Evolutionary conservation across 1,140 invertebrate genomes (phyloP).

Genomic region (Penaeus japonicus): DNA sequence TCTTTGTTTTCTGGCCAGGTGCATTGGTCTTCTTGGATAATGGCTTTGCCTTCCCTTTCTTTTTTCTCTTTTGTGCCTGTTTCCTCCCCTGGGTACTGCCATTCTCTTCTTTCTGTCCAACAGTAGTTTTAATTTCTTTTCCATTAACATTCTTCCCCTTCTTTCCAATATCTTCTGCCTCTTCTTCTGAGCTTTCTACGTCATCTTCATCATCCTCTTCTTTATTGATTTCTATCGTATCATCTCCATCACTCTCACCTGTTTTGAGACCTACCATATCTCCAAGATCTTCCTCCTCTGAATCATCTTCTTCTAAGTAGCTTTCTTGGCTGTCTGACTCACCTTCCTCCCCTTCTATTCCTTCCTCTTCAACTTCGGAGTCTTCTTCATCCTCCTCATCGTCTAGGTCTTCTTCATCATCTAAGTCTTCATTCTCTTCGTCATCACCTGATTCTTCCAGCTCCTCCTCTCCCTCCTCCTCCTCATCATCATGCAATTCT

Average conservation of each 20-base stretch:
- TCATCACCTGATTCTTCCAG: not conserved
- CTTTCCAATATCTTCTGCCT: no score
- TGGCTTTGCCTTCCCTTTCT: not conserved
- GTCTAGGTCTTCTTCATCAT: not conserved
- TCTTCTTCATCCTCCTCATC: not conserved
- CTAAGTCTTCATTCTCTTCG: not conserved
- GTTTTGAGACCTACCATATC: not conserved
- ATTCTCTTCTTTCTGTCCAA: no score
- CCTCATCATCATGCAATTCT: not conserved
- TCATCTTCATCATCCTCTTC: not conserved
- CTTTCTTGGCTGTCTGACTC: no score
- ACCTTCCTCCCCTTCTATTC: not conserved
- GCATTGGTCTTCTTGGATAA: not conserved
- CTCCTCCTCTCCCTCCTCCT: not conserved
- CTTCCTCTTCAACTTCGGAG: not conserved
- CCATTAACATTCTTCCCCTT: no score
- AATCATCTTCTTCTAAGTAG: not conserved
- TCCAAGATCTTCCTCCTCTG: not conserved
- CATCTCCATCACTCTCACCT: not conserved
- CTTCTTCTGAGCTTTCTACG: not conserved
- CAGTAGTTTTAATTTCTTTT: no score
- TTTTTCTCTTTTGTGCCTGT: not conserved
- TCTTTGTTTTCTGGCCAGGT: not conserved
- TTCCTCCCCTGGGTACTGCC: no score
- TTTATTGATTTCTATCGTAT: not conserved